Evolutionary conservation across 2,888 invertebrate species (phyloP).

Genomic region (Allacma fusca): DNA sequence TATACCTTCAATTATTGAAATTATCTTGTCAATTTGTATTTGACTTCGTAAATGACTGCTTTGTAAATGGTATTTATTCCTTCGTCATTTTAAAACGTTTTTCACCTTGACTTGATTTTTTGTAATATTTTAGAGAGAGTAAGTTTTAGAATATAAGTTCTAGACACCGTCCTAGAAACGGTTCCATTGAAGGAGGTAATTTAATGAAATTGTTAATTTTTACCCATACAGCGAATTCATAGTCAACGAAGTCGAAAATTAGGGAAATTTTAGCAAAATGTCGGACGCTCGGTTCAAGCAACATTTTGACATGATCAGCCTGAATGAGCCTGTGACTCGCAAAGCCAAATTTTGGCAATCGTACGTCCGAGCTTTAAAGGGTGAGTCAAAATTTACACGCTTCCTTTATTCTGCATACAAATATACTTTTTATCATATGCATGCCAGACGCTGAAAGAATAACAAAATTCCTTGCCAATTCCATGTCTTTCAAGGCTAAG

Average conservation of each 20-base stretch:
- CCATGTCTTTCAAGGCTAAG: conserved; percentile 1
- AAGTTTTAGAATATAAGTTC: no score
- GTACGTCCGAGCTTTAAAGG: conserved; percentile 90
- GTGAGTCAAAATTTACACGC: conserved; percentile 67
- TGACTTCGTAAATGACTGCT: no score
- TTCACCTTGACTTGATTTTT: no score
- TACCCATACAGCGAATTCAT: conserved; percentile 18
- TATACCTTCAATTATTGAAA: no score
- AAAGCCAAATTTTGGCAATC: conserved; percentile 95
- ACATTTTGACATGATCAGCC: conserved; percentile 93
- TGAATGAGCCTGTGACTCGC: conserved; percentile 89
- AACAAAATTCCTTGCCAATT: not conserved
- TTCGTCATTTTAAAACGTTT: no score
- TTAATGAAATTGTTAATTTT: conserved; percentile 17
- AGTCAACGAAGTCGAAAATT: conserved; percentile 24
- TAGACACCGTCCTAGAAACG: no score
- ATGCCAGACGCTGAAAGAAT: not conserved
- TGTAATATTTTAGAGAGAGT: no score
- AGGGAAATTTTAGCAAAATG: conserved; percentile 39
- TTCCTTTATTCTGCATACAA: no score
- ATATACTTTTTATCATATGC: no score
- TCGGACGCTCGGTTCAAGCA: conserved; percentile 76
- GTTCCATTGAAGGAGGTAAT: no score
- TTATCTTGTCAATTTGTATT: no score
- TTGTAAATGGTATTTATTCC: no score